Evolutionary conservation across 2,797 vertebrate species (phyloP), one percentile per base, ranked within the genome.

Genomic region (Tympanoctomys barrerae): DNA sequence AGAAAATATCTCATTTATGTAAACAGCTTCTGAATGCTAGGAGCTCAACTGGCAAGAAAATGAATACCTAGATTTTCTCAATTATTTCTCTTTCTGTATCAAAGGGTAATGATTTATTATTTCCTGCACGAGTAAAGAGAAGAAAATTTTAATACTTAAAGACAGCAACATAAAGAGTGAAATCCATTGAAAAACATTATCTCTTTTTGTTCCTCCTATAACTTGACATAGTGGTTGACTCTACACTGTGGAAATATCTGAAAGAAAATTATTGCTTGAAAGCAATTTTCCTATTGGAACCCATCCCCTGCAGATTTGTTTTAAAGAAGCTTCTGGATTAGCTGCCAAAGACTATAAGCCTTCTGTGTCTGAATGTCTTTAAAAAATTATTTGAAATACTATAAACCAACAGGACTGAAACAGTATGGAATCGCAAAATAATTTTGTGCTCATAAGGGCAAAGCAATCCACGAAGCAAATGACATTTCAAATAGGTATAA

Each of bases 1-100:
- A 97, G 95, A 96, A 98, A 98, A 97, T 98, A 98, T 97, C 97
- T 96, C 82, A 89, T 86, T 97, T 98, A 93, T 81, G 91, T 85
- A 97, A 96, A 97, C 97, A 96, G 97, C 95, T 98, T 97, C 81
- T 95, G 94, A 98, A 94, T 97, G 90, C 73, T 96, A 77, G 79
- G 90, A 71, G 52, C 95, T 95, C 96, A 89, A 26, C 97, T 96
- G 96, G 88, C 46, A 83, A 85, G 85, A 94, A 92, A 97, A 96
- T 39, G 57, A 77, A 52, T 82, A 97, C 95, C 90, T 96, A 92
- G 24, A 71, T 94, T 84, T 96, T n/a, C 49, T 97, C 80, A 95
- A 96, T 94, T 94, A 64, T 83, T 98, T 78, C 71, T 84, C 97
- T 97, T 89, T 70, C 42, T 94, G 9, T 8, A 33, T 61, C 36